Conservation (phyloP, 64 coral and sea anemone species). For the Stichodactyla helianthus region DNA sequence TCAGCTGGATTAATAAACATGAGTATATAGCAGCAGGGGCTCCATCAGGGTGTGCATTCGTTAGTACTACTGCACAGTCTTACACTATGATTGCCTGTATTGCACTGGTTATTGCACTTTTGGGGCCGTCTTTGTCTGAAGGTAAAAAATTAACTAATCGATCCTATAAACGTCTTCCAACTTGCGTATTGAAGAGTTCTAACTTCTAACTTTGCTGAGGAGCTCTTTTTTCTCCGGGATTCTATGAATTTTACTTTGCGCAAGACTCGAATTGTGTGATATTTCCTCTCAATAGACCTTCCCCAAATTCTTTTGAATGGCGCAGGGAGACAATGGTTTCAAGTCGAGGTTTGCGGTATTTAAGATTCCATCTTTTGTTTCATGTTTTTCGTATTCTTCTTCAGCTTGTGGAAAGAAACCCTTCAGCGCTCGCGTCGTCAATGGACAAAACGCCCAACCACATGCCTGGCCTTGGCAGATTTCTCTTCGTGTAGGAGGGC, state of each 20-base stretch:
- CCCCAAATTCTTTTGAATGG: no score
- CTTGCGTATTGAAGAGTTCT: neutral
- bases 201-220: neutral
- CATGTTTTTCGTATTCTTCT: neutral
- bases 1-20: neutral
- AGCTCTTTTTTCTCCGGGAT: neutral
- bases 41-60: neutral
- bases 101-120: neutral
- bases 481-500: slow-evolving; percentile 43
- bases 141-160: neutral
- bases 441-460: slow-evolving; percentile 49
- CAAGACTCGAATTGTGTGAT: no score
- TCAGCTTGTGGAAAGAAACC: slow-evolving; percentile 47
- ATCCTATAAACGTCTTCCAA: neutral
- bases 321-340: no score
- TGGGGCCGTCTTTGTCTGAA: neutral
- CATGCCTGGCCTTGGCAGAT: slow-evolving; percentile 94
- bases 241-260: no score
- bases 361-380: neutral
- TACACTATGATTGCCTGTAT: neutral
- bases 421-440: slow-evolving; percentile 45
- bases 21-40: neutral
- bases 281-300: no score
- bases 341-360: no score
- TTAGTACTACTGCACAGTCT: neutral